Conservation (phyloP, 2,888 invertebrate species). For the Phyllotreta striolata region DNA sequence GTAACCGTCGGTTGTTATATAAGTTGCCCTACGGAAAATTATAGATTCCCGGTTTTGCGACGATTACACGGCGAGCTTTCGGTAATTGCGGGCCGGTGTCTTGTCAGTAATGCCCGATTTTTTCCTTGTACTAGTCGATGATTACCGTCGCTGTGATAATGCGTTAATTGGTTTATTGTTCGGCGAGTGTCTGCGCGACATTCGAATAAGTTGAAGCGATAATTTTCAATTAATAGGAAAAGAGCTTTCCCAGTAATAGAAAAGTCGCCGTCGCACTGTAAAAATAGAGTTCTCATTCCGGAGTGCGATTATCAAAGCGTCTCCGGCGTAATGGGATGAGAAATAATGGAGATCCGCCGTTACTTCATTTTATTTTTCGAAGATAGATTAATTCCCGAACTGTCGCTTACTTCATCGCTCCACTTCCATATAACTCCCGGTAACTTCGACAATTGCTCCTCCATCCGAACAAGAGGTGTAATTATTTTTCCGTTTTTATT, state of each 20-base stretch:
- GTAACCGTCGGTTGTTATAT: conserved; percentile 21
- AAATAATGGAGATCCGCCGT: conserved; percentile 48
- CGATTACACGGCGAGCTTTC: conserved; percentile 55
- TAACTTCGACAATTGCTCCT: conserved; percentile 2
- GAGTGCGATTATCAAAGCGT: conserved; percentile 32
- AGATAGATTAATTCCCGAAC: conserved; percentile 49
- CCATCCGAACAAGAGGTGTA: conserved; percentile 11
- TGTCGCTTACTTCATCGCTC: conserved; percentile 43
- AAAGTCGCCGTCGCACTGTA: conserved; percentile 17
- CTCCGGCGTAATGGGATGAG: conserved; percentile 48
- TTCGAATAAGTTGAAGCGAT: too few relatives aligned
- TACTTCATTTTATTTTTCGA: conserved; percentile 46
- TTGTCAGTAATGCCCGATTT: too few relatives aligned
- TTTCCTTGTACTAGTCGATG: too few relatives aligned
- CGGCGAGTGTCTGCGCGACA: too few relatives aligned
- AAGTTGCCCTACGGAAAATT: conserved; percentile 50
- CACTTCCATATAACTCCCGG: conserved; percentile 32
- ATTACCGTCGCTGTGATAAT: too few relatives aligned
- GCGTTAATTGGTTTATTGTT: too few relatives aligned
- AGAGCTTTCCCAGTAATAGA: conserved; percentile 13
- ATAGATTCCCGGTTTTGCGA: conserved; percentile 54
- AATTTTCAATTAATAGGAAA: too few relatives aligned
- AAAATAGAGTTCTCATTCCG: conserved; percentile 23
- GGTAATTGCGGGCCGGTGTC: conserved; percentile 51
- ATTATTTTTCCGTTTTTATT: conserved; percentile 11